Percentiles rank a stretch among this genome's conserved stretches.
Evolutionary conservation across 2,797 vertebrate species (phyloP).

Genomic region (Protonibea diacanthus): DNA sequence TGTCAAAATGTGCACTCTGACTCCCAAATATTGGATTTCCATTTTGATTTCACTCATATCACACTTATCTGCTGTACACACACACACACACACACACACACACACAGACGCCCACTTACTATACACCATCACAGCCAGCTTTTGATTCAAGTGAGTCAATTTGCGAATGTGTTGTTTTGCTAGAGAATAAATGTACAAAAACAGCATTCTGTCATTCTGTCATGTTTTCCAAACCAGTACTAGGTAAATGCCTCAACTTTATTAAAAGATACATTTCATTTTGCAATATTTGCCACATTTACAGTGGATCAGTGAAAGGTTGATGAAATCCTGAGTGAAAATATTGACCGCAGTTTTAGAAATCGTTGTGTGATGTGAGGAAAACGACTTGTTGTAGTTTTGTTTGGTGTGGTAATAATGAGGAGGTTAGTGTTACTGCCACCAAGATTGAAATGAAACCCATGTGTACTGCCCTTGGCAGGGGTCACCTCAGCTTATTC

Average conservation of each 20-base stretch:
- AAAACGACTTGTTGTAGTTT: slow-evolving; percentile 24
- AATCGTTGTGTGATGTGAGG: slow-evolving; percentile 15
- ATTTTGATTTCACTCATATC: slow-evolving; percentile 10
- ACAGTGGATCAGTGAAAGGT: slow-evolving; percentile 26
- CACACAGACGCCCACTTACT: neutral
- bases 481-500: slow-evolving; percentile 47
- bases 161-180: slow-evolving; percentile 5
- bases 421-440: slow-evolving; percentile 21
- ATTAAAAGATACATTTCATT: neutral
- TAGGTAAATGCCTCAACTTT: neutral
- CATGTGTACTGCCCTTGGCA: slow-evolving; percentile 34
- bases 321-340: slow-evolving; percentile 19
- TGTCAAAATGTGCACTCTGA: slow-evolving; percentile 11
- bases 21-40: slow-evolving; percentile 12
- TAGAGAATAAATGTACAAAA: neutral
- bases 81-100: neutral
- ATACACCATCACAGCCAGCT: neutral
- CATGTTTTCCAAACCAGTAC: neutral
- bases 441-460: slow-evolving; percentile 45
- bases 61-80: neutral
- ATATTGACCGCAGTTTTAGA: slow-evolving; percentile 27
- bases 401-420: slow-evolving; percentile 17
- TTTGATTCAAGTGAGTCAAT: slow-evolving; percentile 9
- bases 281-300: slow-evolving; percentile 23
- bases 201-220: neutral